These are phyloP conservation scores for Uloborus plumipes DNA, from an alignment of 2,888 invertebrate genomes.

Conservation along the genomic window DNA sequence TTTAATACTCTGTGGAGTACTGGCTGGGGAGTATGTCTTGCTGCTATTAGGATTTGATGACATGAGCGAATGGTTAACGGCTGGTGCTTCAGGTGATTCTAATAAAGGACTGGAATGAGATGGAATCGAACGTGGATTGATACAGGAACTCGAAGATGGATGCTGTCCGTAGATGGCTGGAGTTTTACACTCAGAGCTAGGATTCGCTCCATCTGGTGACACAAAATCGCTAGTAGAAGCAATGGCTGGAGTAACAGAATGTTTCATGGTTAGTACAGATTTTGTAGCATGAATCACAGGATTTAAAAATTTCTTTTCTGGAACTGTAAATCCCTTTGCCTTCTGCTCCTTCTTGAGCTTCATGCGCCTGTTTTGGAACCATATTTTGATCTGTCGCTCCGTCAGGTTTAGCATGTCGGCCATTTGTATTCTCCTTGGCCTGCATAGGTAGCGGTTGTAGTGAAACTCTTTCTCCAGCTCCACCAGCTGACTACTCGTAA, in stretches of 20 bases:
- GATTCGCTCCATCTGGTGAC: background rate
- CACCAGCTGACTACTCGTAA: conserved; percentile 61
- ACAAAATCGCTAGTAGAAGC: conserved; percentile 12
- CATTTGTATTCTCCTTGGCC: conserved; percentile 61
- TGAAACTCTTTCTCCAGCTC: conserved; percentile 64
- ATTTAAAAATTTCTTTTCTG: conserved; percentile 40
- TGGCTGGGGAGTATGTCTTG: conserved; percentile 18
- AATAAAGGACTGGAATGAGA: conserved; percentile 23
- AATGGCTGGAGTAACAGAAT: conserved; percentile 30
- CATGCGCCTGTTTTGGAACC: conserved; percentile 65
- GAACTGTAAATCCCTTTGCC: conserved; percentile 36
- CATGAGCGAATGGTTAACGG: conserved; percentile 14
- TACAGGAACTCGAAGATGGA: conserved; percentile 12
- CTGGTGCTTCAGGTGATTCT: conserved; percentile 16
- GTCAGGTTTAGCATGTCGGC: conserved; percentile 54
- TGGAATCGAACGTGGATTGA: conserved; percentile 11
- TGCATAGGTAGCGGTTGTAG: conserved; percentile 62
- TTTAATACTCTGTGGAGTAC: conserved; percentile 19
- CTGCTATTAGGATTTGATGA: conserved; percentile 18
- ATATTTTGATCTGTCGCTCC: conserved; percentile 64
- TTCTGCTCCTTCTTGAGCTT: conserved; percentile 63
- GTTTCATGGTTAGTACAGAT: conserved; percentile 29
- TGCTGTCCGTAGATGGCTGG: conserved; percentile 14
- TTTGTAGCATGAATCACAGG: conserved; percentile 18
- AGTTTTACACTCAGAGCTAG: background rate